Evolutionary conservation across 2,113 vertebrate species (phyloP), one percentile per base, ranked within the genome.

Genomic region (Megaceryle torquata): DNA sequence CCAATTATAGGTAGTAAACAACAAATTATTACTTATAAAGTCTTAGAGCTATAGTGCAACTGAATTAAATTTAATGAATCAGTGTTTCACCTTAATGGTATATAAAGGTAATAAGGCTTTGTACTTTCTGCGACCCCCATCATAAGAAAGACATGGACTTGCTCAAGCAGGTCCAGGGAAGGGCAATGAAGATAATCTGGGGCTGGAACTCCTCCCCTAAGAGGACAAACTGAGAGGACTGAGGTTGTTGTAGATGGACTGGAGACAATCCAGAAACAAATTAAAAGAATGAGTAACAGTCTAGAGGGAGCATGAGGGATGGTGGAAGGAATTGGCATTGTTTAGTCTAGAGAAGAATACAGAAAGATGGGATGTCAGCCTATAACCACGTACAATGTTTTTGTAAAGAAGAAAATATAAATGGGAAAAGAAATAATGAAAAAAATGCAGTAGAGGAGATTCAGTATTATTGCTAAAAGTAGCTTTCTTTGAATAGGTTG

Each of bases 301-400:
- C 72, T 87, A 29, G 22, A 89, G 48, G 56, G 39, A 88, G 50
- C 35, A 31, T 61, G 72, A 70, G 61, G 84, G 56, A 89, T 70
- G 20, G 21, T 91, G 65, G 87, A 91, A 89, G 22, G 81, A 87
- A 75, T 26, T 93, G 95, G 89, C 81, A 87, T 89, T 95, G 89
- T 96, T 96, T 94, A 96, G 96, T 96, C 96, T 96, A 86, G 39
- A 70, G 77, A 65, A 70, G 43, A 92, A 53, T 35, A 44, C 71
- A 50, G 72, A 84, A 82, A 68, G n/a, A 87, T 75, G 43, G 60
- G 51, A 78, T 43, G 21, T 68, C 87, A 71, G 89, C 81, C 84
- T 44, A 35, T 56, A 92, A 68, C 48, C 31, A 35, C 82, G 81
- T 84, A 35, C 64, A 70, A 20, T 44, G 21, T 71, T 94, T 82